Evolutionary conservation across 2,797 vertebrate genomes (phyloP), one percentile per base, ranked within the genome.

Genomic region (Philypnodon macrostomus): DNA sequence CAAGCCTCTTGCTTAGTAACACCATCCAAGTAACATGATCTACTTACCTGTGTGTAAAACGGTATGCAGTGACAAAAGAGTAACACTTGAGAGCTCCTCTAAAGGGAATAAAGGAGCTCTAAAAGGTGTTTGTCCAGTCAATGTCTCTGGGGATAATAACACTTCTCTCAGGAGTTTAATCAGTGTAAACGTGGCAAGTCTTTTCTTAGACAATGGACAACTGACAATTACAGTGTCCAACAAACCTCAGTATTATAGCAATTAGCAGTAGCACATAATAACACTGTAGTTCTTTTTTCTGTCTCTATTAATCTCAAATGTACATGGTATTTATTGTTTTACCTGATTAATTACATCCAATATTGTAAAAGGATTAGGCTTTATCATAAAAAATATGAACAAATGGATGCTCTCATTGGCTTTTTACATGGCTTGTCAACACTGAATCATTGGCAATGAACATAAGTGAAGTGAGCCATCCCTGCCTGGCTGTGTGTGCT

Each of bases 131-230:
- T 81, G 83, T 80, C 83, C 83, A 55, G 51, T 46, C 21, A 49
- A 37, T 12, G 23, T 55, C 74, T 75, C 71, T 4, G 5, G 54
- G 47, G 79, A 24, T 12, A 7, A 53, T 30, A 31, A 29, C 40
- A 71, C 60, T 60, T 47, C 11, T 66, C 77, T 84, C 81, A 42
- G 34, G 77, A 79, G 76, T 52, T 74, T 61, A 84, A 82, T 85
- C 80, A 85, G 49, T n/a, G 34, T 29, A 35, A n/a, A n/a, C n/a
- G n/a, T n/a, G n/a, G n/a, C 14, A 21, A 66, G 50, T 35, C 53
- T 2, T 30, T 65, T 73, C n/a, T 31, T 50, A 53, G 51, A 47
- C 34, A 19, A 4, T n/a, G 7, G 63, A 35, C 81, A 5, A 24
- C 11, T 67, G 78, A 70, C 81, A 74, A 17, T 54, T 49, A 30